A percentile compares a stretch with the other conserved stretches of the same genome.
These are phyloP conservation scores for Stichopus chloronotus DNA, from an alignment of 35 echinoderm and acorn worm genomes.

Conservation along the genomic window DNA sequence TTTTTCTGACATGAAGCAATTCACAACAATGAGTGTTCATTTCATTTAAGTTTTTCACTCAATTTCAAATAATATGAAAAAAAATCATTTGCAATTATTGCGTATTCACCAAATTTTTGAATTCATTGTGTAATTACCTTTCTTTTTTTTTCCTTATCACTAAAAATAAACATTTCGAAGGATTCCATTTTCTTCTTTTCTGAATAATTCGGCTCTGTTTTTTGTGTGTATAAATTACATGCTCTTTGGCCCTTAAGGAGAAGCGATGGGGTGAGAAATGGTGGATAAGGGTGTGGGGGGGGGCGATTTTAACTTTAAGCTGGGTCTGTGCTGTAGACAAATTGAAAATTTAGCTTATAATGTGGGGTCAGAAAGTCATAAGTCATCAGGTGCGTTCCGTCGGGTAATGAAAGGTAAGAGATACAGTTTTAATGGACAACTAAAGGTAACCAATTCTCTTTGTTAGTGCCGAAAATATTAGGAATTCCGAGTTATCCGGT, in stretches of 20 bases:
- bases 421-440: slow-evolving; percentile 4
- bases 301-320: too few relatives aligned
- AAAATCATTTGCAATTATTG: not conserved
- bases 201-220: too few relatives aligned
- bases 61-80: not conserved
- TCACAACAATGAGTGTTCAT: slow-evolving; percentile 8
- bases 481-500: not conserved
- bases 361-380: too few relatives aligned
- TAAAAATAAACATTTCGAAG: too few relatives aligned
- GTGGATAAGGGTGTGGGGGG: too few relatives aligned
- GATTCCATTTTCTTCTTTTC: too few relatives aligned
- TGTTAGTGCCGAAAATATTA: not conserved
- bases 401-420: slow-evolving; percentile 1
- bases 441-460: slow-evolving; percentile 4
- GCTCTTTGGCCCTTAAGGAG: too few relatives aligned
- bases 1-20: slow-evolving; percentile 4
- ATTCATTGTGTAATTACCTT: slow-evolving; percentile 3
- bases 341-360: too few relatives aligned
- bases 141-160: not conserved
- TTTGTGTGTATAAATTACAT: too few relatives aligned
- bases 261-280: too few relatives aligned
- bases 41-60: not conserved
- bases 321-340: too few relatives aligned
- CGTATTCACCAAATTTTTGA: not conserved
- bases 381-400: not conserved